Percentiles rank a stretch among this genome's conserved stretches.
Conservation (phyloP, 2,113 vertebrate genomes). For the Phaethon lepturus region DNA sequence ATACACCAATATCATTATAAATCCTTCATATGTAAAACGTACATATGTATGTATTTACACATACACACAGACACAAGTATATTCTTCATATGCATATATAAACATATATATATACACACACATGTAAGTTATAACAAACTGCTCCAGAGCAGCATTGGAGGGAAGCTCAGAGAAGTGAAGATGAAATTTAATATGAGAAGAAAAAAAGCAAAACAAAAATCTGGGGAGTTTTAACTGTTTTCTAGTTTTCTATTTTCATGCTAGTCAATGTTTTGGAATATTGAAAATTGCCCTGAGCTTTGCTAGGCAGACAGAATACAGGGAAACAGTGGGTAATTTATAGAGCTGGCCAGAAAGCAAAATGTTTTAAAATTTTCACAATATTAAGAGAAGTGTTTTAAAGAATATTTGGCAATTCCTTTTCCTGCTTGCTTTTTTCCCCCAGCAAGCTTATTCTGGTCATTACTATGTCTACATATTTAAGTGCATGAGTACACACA, state of each 20-base stretch:
- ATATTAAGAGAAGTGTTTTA: not conserved
- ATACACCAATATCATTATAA: not conserved
- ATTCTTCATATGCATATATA: not conserved
- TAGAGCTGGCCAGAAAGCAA: not conserved
- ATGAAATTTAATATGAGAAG: not conserved
- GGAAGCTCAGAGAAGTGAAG: not conserved
- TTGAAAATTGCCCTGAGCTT: not conserved
- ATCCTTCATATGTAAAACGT: not conserved
- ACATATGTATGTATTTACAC: not conserved
- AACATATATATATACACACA: not conserved
- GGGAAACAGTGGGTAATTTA: not conserved
- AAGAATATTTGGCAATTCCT: not conserved
- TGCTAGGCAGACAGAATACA: not conserved
- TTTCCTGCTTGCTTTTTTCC: not conserved
- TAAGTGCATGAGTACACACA: not conserved
- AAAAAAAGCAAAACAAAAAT: not conserved
- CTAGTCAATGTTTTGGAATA: not conserved
- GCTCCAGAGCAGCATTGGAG: not conserved
- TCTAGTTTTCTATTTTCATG: not conserved
- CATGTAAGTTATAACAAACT: not conserved
- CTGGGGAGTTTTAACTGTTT: not conserved
- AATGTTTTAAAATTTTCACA: not conserved
- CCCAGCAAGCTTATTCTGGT: not conserved
- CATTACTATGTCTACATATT: not conserved
- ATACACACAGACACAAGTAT: not conserved